A percentile compares a stretch with the other conserved stretches of the same genome.
Conservation (phyloP, 53 echinoderm and acorn worm genomes). For the Temnopleurus reevesii region DNA sequence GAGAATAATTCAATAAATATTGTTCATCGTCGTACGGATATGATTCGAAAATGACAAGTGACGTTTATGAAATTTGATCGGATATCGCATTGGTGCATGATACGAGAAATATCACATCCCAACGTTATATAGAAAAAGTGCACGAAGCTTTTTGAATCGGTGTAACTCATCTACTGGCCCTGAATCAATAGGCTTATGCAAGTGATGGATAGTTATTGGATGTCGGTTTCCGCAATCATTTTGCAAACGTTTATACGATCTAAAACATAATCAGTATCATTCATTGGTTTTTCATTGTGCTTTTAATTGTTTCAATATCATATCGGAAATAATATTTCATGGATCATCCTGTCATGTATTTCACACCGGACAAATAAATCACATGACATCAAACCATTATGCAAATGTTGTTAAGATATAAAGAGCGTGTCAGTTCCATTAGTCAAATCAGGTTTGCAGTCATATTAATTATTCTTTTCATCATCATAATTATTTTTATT, state of each 20-base stretch:
- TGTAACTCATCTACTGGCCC: background rate
- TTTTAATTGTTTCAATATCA: no score
- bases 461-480: no score
- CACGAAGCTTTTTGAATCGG: background rate
- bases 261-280: background rate
- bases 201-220: background rate
- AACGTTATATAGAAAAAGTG: background rate
- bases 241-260: background rate
- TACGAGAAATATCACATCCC: background rate
- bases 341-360: no score
- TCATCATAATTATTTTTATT: no score
- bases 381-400: no score
- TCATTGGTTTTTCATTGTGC: background rate
- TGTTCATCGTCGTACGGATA: background rate
- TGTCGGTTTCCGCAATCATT: background rate
- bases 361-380: no score
- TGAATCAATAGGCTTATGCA: background rate
- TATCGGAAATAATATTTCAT: no score
- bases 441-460: no score
- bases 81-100: background rate
- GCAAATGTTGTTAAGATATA: no score
- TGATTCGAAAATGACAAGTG: constrained; percentile 2
- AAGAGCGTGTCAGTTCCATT: no score
- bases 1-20: background rate
- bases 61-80: background rate